phyloP scores from a whole-genome alignment of 2,797 vertebrate species.

The Acipenser ruthenus region DNA sequence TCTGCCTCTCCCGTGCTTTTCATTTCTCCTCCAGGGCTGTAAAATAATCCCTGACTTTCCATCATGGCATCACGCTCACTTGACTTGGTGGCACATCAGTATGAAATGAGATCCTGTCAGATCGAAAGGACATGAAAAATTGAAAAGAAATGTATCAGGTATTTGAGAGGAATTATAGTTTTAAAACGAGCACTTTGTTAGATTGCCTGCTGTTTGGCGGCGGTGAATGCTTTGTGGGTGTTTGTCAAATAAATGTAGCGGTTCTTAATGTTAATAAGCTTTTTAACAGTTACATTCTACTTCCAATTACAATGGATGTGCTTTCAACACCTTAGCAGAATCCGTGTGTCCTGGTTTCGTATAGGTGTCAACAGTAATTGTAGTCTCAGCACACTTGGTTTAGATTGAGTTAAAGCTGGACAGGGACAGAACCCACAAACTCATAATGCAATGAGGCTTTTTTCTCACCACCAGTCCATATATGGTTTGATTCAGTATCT shows the following conservation, averaged over 20 bases:
- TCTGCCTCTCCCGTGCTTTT: conserved; percentile 58
- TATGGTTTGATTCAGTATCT: too few relatives aligned
- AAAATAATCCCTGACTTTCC: conserved; percentile 68
- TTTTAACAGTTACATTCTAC: too few relatives aligned
- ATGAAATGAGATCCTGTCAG: conserved; percentile 54
- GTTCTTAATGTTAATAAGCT: conserved; percentile 12
- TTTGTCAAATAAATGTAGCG: too few relatives aligned
- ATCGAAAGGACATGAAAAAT: conserved; percentile 64
- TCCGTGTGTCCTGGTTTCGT: too few relatives aligned
- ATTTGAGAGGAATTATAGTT: conserved; percentile 53
- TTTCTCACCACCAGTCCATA: too few relatives aligned
- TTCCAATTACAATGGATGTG: neutral
- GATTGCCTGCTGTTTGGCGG: neutral
- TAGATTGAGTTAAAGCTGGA: too few relatives aligned
- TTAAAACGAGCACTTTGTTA: conserved; percentile 8
- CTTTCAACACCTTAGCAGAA: conserved; percentile 9
- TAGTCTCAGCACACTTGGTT: too few relatives aligned
- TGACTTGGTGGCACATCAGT: conserved; percentile 40
- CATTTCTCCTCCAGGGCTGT: conserved; percentile 60
- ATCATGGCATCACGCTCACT: conserved; percentile 48
- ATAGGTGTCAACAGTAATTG: too few relatives aligned
- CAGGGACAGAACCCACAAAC: too few relatives aligned
- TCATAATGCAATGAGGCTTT: too few relatives aligned
- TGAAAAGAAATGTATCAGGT: conserved; percentile 52
- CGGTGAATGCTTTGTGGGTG: too few relatives aligned